Conservation (phyloP, 2,797 vertebrate species). For the Gambelia wislizenii region DNA sequence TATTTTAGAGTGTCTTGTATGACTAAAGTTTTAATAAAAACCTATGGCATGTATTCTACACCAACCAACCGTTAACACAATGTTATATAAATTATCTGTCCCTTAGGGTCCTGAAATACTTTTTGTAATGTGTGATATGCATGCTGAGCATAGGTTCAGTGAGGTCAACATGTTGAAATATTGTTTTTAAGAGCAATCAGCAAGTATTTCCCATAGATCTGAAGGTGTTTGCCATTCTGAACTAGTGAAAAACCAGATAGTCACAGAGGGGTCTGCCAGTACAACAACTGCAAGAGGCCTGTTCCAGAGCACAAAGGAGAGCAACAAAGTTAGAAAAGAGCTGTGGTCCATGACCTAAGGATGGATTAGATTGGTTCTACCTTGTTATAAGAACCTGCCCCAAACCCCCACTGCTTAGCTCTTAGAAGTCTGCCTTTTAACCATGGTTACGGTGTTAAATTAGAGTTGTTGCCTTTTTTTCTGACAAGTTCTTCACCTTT, state of each 20-base stretch:
- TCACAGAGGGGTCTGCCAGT: neutral
- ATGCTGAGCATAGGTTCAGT: neutral
- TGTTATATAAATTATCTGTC: neutral
- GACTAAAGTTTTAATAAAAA: slow-evolving; percentile 14
- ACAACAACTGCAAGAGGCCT: neutral
- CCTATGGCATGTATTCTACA: neutral
- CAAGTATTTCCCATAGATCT: neutral
- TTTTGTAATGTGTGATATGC: neutral
- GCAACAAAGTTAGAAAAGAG: neutral
- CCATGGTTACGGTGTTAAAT: too few species aligned
- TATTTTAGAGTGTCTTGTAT: slow-evolving; percentile 10
- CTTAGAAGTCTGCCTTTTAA: too few species aligned
- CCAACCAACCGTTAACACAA: neutral
- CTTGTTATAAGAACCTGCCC: neutral
- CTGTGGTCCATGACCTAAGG: neutral
- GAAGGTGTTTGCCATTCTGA: neutral
- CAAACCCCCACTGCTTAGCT: neutral
- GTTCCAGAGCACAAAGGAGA: neutral
- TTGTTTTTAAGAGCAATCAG: neutral
- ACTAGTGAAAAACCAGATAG: neutral
- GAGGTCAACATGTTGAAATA: neutral
- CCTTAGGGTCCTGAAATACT: neutral
- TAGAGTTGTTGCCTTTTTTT: too few species aligned
- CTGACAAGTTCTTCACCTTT: too few species aligned
- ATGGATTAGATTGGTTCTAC: neutral